Evolutionary conservation across 2,113 vertebrate species (phyloP).

Genomic region (Dipodomys ordii): DNA sequence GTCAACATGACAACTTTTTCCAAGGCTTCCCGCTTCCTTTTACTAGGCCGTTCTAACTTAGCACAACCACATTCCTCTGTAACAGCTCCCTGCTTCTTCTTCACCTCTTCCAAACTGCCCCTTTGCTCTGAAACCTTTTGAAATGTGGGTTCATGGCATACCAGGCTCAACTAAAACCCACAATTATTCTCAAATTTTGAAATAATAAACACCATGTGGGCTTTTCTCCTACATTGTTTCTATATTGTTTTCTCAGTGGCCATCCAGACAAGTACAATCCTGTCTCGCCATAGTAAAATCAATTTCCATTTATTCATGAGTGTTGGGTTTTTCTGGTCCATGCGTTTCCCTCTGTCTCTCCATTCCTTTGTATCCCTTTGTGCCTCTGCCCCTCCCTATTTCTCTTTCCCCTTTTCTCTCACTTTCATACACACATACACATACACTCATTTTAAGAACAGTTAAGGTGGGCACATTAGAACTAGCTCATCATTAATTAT

Average conservation of each 20-base stretch:
- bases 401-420: no score
- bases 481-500: not conserved
- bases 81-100: not conserved
- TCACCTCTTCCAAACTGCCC: not conserved
- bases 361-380: not conserved
- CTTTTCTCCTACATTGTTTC: not conserved
- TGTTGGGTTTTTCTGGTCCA: not conserved
- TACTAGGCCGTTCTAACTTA: not conserved
- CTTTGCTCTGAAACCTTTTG: not conserved
- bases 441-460: not conserved
- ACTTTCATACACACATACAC: not conserved
- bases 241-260: not conserved
- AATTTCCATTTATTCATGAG: not conserved
- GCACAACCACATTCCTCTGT: no score
- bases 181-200: not conserved
- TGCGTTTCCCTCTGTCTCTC: not conserved
- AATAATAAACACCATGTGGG: not conserved
- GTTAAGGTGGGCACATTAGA: not conserved
- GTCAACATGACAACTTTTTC: rapidly evolving
- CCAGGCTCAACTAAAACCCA: not conserved
- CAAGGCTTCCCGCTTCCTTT: rapidly evolving
- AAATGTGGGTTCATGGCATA: not conserved
- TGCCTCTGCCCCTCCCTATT: not conserved
- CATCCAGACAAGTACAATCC: not conserved
- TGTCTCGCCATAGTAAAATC: not conserved